These are phyloP conservation scores for Xestia ashworthii DNA, from an alignment of 2,888 invertebrate genomes.

Conservation along the genomic window DNA sequence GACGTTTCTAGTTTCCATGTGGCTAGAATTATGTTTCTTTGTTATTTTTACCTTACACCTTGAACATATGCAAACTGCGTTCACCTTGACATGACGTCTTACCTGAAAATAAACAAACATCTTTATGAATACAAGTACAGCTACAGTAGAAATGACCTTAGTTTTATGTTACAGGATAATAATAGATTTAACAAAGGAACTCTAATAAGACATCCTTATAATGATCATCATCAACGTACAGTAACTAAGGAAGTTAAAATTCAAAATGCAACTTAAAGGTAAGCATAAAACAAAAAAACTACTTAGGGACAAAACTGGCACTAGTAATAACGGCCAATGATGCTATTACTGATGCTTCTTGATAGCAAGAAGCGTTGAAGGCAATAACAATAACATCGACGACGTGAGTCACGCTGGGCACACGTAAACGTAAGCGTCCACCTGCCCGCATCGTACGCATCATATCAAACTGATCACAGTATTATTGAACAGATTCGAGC, in stretches of 20 bases:
- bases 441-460: too few relatives aligned
- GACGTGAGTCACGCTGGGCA: conserved; percentile 16
- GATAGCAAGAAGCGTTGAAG: background rate
- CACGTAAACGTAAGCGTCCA: background rate
- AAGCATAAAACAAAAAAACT: background rate
- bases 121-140: conserved; percentile 34
- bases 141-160: background rate
- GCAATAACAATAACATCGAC: background rate
- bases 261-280: background rate
- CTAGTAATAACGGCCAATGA: background rate
- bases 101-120: conserved; percentile 63
- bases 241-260: background rate
- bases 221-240: background rate
- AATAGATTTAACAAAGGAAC: background rate
- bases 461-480: too few relatives aligned
- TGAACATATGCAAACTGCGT: conserved; percentile 25
- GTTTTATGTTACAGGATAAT: conserved; percentile 11
- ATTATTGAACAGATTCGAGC: too few relatives aligned
- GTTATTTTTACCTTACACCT: conserved; percentile 37
- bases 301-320: background rate
- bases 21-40: background rate
- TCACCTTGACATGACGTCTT: conserved; percentile 51
- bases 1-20: background rate
- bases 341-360: background rate
- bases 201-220: background rate